Base-by-base conservation (phyloP, 2,113 vertebrate species). In the Sapayoa aenigma region DNA sequence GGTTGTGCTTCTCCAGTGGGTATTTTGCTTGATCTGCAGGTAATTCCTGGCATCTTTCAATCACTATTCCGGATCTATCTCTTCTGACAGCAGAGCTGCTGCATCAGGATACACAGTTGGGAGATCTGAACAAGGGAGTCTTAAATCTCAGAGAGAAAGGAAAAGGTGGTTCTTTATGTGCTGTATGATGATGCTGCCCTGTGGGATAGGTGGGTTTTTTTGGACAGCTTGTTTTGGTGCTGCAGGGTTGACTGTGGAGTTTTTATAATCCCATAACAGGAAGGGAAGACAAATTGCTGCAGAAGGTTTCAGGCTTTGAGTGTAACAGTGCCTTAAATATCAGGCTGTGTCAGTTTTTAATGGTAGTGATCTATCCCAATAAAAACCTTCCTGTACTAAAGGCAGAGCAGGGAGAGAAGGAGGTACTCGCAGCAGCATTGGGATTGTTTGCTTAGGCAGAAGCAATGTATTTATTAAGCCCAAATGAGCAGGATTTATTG, bases 21-120 rank as follows among this genome's bases (percentile, higher is more conserved):
- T 58, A 3, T 89, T 84, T 89, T 68, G 28, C 44, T 52, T n/a
- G 46, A 25, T 52, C 39, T 75, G 49, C 3, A 0, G 30, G 49
- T 75, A 31, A 19, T 80, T 91, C 41, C 66, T 53, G 60, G 46
- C 55, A 21, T 9, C 35, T 87, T 78, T 58, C 28, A 13, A 2
- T 89, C 0, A n/a, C 25, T 63, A 42, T 11, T 74, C 22, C 0
- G 0, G 2, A 44, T 90, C 37, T 7, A 16, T 53, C 59, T 47
- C 39, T 27, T 72, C 21, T 63, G 86, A 37, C 47, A 56, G 71
- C 47, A 72, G 41, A 68, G 9, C 33, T 31, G 75, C 63, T 85
- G 73, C 5, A 3, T 31, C 21, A 58, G 46, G 39, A 18, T 17
- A 17, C 2, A 2, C 30, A 11, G 27, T 4, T 62, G 55, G 60